These are phyloP conservation scores for Carabus problematicus DNA, from an alignment of 2,888 invertebrate genomes.

Conservation along the genomic window DNA sequence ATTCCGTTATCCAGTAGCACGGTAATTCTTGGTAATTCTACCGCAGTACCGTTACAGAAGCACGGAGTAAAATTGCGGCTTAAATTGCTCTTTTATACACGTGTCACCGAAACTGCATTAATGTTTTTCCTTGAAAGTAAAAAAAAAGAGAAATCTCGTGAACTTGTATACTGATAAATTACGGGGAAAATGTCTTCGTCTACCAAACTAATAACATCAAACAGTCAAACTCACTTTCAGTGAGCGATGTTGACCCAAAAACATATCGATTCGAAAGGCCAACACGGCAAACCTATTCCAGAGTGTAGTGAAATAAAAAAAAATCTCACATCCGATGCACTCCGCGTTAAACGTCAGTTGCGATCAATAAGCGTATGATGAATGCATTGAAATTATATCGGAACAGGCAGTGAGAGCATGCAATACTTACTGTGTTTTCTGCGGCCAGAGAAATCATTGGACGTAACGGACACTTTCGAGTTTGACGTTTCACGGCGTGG, in stretches of 20 bases:
- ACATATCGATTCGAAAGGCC: constrained; percentile 23
- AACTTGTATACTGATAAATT: neutral
- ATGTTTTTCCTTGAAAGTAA: neutral
- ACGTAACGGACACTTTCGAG: neutral
- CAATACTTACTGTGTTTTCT: neutral
- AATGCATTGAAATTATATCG: neutral
- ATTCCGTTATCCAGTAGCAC: too few species aligned
- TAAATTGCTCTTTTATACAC: neutral
- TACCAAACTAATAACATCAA: neutral
- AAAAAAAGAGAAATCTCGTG: neutral
- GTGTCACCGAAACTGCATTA: neutral
- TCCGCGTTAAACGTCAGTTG: neutral
- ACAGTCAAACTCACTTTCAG: constrained; percentile 22
- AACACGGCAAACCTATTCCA: neutral
- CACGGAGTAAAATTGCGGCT: neutral
- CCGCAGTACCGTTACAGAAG: too few species aligned
- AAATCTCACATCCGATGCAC: neutral
- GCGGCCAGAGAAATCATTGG: neutral
- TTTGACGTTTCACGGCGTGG: too few species aligned
- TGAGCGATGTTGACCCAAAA: constrained; percentile 35
- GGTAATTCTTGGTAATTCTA: too few species aligned
- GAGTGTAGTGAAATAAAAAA: neutral
- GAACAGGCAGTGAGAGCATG: neutral
- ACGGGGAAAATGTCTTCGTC: neutral
- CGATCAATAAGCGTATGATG: neutral